Percentiles rank a stretch among this genome's conserved stretches.
Evolutionary conservation across 2,888 invertebrate genomes (phyloP).

Genomic region (Diarsia dahlii): DNA sequence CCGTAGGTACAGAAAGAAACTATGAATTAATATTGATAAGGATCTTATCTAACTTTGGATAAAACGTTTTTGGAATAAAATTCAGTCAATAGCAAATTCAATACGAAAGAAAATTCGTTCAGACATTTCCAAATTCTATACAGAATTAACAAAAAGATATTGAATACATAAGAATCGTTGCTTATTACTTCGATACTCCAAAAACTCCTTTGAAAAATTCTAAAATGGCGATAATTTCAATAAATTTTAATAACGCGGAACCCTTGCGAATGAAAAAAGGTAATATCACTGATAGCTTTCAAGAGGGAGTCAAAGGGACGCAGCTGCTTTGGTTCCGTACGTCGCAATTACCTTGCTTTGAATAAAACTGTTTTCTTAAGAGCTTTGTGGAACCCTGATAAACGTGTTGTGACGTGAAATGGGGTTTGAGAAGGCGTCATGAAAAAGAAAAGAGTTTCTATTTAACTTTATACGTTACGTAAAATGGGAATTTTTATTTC

Average conservation of each 20-base stretch:
- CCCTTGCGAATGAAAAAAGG: constrained; percentile 71
- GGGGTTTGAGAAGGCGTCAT: constrained; percentile 36
- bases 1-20: neutral
- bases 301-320: constrained; percentile 69
- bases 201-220: constrained; percentile 59
- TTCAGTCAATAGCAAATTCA: neutral
- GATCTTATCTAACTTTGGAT: too few relatives aligned
- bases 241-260: constrained; percentile 73
- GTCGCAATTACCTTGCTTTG: constrained; percentile 66
- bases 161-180: constrained; percentile 49
- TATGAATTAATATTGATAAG: neutral
- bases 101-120: constrained; percentile 19
- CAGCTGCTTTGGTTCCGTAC: constrained; percentile 67
- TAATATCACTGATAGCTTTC: constrained; percentile 73
- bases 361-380: constrained; percentile 68
- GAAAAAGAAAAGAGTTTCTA: constrained; percentile 39
- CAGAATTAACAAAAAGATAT: constrained; percentile 46
- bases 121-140: constrained; percentile 40
- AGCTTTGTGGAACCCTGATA: constrained; percentile 65
- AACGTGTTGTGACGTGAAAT: constrained; percentile 61
- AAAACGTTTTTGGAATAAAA: too few relatives aligned
- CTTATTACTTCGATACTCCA: constrained; percentile 53
- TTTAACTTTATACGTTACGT: constrained; percentile 21
- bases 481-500: constrained; percentile 6
- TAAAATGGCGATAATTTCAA: constrained; percentile 65